A percentile compares a stretch with the other conserved stretches of the same genome.
Evolutionary conservation across 2,797 vertebrate species (phyloP).

Genomic region (Mormyrus hasselquistii): DNA sequence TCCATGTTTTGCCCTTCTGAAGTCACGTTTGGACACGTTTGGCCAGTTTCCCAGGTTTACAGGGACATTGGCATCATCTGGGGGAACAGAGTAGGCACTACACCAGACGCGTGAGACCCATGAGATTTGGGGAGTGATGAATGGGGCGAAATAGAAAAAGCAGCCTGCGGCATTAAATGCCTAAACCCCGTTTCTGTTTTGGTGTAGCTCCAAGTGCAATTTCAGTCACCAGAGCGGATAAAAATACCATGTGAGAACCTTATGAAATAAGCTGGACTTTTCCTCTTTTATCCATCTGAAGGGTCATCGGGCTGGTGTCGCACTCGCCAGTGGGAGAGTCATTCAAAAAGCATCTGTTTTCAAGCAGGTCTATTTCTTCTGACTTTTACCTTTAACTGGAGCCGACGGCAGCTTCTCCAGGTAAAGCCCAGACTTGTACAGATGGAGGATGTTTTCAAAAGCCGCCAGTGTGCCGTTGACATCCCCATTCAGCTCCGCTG

Average conservation of each 20-base stretch:
- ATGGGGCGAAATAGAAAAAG: background rate
- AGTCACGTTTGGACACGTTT: background rate
- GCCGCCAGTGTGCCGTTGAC: slow-evolving; percentile 73
- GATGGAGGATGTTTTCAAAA: slow-evolving; percentile 77
- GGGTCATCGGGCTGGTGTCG: slow-evolving; percentile 6
- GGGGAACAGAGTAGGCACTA: background rate
- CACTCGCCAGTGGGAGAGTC: background rate
- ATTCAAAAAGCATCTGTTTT: slow-evolving; percentile 35
- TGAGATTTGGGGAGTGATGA: background rate
- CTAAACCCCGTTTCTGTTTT: background rate
- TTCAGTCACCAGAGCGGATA: slow-evolving; percentile 29
- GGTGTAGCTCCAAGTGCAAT: background rate
- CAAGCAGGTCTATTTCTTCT: slow-evolving; percentile 27
- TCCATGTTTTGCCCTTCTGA: background rate
- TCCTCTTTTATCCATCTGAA: slow-evolving; percentile 57
- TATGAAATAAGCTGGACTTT: slow-evolving; percentile 55
- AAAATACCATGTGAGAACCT: slow-evolving; percentile 45
- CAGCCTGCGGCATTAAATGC: background rate
- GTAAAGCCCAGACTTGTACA: slow-evolving; percentile 81
- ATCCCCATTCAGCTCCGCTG: slow-evolving; percentile 74
- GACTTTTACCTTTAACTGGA: slow-evolving; percentile 64
- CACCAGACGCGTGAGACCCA: background rate
- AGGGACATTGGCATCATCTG: background rate
- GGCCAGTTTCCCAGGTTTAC: background rate
- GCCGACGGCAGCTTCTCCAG: slow-evolving; percentile 63